phyloP scores from a whole-genome alignment of 2,113 vertebrate species.

The Barnardius zonarius region DNA sequence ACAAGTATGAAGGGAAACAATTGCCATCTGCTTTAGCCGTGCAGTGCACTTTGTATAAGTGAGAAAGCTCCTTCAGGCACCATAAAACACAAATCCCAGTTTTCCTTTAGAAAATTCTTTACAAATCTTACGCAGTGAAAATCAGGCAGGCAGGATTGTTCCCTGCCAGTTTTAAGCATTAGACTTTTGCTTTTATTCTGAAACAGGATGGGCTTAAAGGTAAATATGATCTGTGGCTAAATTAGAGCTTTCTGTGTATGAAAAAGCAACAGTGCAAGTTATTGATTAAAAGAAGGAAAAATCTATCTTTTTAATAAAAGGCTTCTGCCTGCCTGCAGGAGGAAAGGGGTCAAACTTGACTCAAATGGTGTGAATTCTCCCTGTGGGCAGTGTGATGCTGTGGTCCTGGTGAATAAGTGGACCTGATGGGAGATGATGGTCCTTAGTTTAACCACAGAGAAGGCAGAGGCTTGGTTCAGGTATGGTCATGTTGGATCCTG shows the following conservation, averaged over 20 bases:
- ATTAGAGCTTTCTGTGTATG: neutral
- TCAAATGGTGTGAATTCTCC: neutral
- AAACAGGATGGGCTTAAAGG: neutral
- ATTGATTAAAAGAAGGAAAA: neutral
- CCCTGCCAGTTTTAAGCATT: neutral
- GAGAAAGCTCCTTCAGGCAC: neutral
- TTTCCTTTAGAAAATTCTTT: neutral
- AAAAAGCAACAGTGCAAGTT: neutral
- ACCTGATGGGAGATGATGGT: neutral
- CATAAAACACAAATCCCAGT: neutral
- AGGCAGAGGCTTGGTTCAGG: neutral
- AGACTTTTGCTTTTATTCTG: neutral
- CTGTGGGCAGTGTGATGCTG: neutral
- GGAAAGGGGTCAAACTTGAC: neutral
- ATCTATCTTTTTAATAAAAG: neutral
- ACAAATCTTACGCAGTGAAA: neutral
- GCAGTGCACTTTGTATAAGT: neutral
- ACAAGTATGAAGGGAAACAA: neutral
- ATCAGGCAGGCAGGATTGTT: neutral
- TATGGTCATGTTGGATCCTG: neutral
- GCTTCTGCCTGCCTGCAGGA: neutral
- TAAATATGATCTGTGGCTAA: neutral
- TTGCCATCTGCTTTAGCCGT: neutral
- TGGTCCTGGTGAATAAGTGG: neutral
- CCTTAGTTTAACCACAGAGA: neutral